Evolutionary conservation across 2,888 invertebrate genomes (phyloP), one percentile per base, ranked within the genome.

Genomic region (Pyrrhopygopsis socrates): DNA sequence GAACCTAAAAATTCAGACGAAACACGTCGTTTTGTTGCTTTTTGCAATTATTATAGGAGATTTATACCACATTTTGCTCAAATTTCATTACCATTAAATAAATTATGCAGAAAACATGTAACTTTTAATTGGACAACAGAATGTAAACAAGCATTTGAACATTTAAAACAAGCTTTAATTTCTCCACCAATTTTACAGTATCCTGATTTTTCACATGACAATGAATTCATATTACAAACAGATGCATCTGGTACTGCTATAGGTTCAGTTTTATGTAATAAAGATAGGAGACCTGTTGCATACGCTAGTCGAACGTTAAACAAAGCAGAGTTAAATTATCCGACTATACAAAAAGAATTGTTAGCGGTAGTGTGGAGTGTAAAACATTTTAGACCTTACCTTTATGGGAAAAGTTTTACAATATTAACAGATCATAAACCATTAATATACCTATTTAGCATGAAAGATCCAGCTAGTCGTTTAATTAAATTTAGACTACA

Each of bases 401-500:
- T 84, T 27, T 80, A 79, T 18, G 84, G 81, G 41, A 63, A 54
- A 38, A 38, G 18, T 2, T 84, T 84, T 24, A 77, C 24, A 13
- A 81, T 84, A n/a, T 58, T 65, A 27, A 81, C 81, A 4, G 81
- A 81, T 50, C 81, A 84, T 34, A 63, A 54, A 45, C 80, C 82
- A 9, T 29, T 87, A 9, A 34, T 84, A 34, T 87, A 86, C 73
- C 65, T 89, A 60, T 89, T 88, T 60, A 71, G 63, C 24, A 77
- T 89, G 76, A 85, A 67, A 38, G 84, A 88, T 75, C 86, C 87
- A 20, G 75, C 82, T 3, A 85, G 88, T 79, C 58, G 87, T 27
- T 67, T 84, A 76, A 75, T 80, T n/a, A 87, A 89, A 67, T 89
- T 86, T 78, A 83, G 91, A 38, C 29, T 89, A n/a, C 38, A 29